These are phyloP conservation scores for Callyntrura sp. DNA, from an alignment of 2,888 invertebrate genomes.

Conservation along the genomic window DNA sequence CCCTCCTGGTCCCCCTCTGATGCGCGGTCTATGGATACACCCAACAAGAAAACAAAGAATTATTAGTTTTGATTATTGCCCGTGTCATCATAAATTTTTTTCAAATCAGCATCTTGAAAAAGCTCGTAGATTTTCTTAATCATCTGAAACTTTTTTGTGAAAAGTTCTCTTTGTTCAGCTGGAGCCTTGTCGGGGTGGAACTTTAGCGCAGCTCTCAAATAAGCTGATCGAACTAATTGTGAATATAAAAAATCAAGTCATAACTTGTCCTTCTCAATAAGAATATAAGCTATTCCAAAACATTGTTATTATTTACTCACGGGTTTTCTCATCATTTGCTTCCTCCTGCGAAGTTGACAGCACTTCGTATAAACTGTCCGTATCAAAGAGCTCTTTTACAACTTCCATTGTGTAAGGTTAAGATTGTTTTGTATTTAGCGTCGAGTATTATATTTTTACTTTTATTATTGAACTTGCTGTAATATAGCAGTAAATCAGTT, in stretches of 20 bases:
- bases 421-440: too few relatives aligned
- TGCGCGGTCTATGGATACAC: too few relatives aligned
- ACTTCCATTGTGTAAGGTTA: conserved; percentile 68
- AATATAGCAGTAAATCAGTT: too few relatives aligned
- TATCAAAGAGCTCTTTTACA: conserved; percentile 80
- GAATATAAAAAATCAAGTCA: neutral
- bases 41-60: neutral
- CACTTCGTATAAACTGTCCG: conserved; percentile 79
- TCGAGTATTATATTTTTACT: too few relatives aligned
- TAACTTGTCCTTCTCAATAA: too few relatives aligned
- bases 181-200: conserved; percentile 82
- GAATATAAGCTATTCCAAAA: too few relatives aligned
- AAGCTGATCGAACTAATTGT: conserved; percentile 79
- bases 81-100: conserved; percentile 82
- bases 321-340: conserved; percentile 77
- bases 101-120: conserved; percentile 80
- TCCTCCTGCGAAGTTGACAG: conserved; percentile 68
- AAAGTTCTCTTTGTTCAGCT: conserved; percentile 75
- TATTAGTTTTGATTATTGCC: conserved; percentile 67
- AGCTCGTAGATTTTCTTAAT: conserved; percentile 81
- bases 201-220: conserved; percentile 80
- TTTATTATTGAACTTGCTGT: too few relatives aligned
- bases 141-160: conserved; percentile 83
- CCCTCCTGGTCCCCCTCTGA: too few relatives aligned
- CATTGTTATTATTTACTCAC: too few relatives aligned